These are phyloP conservation scores for Kryptolebias ocellatus DNA, from an alignment of 2,797 vertebrate genomes.

Conservation along the genomic window DNA sequence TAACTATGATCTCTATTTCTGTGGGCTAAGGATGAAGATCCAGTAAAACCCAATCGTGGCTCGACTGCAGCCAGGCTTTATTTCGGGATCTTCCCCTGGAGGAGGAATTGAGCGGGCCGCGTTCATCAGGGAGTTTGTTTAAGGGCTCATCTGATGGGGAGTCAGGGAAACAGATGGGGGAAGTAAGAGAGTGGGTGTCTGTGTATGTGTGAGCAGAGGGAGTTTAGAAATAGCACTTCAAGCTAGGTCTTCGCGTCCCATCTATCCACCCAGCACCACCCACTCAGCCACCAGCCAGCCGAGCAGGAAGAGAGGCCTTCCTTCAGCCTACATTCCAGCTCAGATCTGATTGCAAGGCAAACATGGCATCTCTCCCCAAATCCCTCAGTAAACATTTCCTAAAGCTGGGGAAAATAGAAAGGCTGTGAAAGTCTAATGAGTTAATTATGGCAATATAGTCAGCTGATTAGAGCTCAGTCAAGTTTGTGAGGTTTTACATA, in stretches of 20 bases:
- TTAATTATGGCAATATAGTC: constrained; percentile 63
- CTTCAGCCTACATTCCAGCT: constrained; percentile 67
- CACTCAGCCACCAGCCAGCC: constrained; percentile 38
- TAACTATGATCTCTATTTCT: constrained; percentile 70
- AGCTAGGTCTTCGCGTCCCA: constrained; percentile 45
- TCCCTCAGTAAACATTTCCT: constrained; percentile 72
- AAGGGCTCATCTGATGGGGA: constrained; percentile 61
- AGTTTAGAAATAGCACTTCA: constrained; percentile 72
- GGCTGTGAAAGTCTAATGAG: constrained; percentile 67
- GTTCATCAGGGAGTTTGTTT: constrained; percentile 68
- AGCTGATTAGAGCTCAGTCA: constrained; percentile 44
- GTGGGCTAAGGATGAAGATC: constrained; percentile 53
- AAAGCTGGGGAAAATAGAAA: constrained; percentile 57
- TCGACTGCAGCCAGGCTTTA: constrained; percentile 64
- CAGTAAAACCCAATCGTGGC: constrained; percentile 57
- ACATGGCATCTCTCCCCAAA: constrained; percentile 73
- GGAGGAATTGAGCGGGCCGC: constrained; percentile 44
- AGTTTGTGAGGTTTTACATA: constrained; percentile 45
- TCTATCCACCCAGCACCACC: constrained; percentile 45
- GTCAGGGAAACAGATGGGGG: constrained; percentile 67
- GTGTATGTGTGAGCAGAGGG: constrained; percentile 2
- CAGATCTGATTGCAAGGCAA: constrained; percentile 82
- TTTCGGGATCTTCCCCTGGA: constrained; percentile 66
- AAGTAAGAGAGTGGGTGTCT: constrained; percentile 12
- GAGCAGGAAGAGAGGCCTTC: constrained; percentile 60